Evolutionary conservation across 2,888 invertebrate genomes (phyloP), one percentile per base, ranked within the genome.

Genomic region (Dichetophora obliterata): DNA sequence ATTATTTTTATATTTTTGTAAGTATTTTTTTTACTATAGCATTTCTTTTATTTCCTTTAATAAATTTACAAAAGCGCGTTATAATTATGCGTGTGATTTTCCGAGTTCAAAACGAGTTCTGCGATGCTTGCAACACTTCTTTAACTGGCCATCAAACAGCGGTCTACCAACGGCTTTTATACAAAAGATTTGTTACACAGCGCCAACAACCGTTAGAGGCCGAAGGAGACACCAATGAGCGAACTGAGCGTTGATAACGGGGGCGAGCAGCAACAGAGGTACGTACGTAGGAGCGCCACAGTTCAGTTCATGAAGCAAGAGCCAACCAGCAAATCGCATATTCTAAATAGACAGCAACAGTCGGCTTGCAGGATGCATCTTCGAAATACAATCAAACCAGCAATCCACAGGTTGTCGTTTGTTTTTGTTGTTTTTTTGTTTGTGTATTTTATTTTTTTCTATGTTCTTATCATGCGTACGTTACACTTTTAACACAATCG

Each of bases 151-250:
- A 83, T 75, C 79, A 80, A 83, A 83, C 80, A 82, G 84, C 78
- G 84, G 79, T 83, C 80, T 83, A 80, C 81, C 82, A 79, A 76
- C 82, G 81, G 83, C 84, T 87, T 87, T 87, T 87, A 87, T 87
- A 87, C 75, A 70, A 31, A 43, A 16, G 52, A 65, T 73, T 65
- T 27, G 69, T 37, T 71, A 9, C 9, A 43, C 0, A 52, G 65
- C 50, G 59, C 65, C 75, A 65, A 54, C 54, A 75, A 77, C 75
- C 75, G 76, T 77, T 70, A 79, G 73, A 77, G 74, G 74, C 78
- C 77, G 78, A 78, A 78, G 78, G 79, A 78, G 14, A 48, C 11
- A 61, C 72, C 72, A 43, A 72, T 72, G 59, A 72, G 61, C 43
- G 59, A 43, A 43, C 43, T 43, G 43, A 43, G 43, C 43, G 43